phyloP scores from a whole-genome alignment of 2,888 invertebrate species.

The Orthosia cruda region DNA sequence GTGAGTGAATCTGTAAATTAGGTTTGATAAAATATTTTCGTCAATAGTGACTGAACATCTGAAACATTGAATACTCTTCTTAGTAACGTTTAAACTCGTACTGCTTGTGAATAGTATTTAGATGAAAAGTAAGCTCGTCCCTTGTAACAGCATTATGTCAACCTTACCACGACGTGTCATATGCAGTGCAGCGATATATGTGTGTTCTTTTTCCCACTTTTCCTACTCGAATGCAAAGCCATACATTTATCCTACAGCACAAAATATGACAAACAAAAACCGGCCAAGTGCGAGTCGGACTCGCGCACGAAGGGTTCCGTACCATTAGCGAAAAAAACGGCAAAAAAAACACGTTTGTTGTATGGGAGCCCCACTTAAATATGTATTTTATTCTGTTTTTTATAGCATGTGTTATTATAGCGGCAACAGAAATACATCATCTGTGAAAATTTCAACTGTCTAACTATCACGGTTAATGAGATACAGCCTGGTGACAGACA shows the following conservation, averaged over 20 bases:
- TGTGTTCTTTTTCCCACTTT: background rate
- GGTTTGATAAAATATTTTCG: background rate
- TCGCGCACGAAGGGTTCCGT: too few species aligned
- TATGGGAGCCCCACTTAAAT: too few species aligned
- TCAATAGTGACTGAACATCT: background rate
- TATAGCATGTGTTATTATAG: too few species aligned
- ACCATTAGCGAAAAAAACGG: too few species aligned
- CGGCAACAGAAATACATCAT: too few species aligned
- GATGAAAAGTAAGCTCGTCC: background rate
- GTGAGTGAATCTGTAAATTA: background rate
- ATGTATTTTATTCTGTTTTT: too few species aligned
- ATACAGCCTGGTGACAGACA: too few species aligned
- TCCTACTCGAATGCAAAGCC: constrained; percentile 8
- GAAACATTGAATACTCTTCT: background rate
- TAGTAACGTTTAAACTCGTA: background rate
- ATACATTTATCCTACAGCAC: constrained; percentile 4
- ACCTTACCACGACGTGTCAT: background rate
- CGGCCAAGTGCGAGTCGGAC: too few species aligned
- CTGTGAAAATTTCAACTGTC: too few species aligned
- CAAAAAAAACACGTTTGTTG: too few species aligned
- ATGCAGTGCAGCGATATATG: background rate
- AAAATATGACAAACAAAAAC: constrained; percentile 45
- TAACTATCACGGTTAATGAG: too few species aligned
- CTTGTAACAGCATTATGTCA: background rate
- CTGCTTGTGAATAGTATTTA: background rate